Evolutionary conservation across 1,140 invertebrate species (phyloP), one percentile per base, ranked within the genome.

Genomic region (Saccostrea glomerata): DNA sequence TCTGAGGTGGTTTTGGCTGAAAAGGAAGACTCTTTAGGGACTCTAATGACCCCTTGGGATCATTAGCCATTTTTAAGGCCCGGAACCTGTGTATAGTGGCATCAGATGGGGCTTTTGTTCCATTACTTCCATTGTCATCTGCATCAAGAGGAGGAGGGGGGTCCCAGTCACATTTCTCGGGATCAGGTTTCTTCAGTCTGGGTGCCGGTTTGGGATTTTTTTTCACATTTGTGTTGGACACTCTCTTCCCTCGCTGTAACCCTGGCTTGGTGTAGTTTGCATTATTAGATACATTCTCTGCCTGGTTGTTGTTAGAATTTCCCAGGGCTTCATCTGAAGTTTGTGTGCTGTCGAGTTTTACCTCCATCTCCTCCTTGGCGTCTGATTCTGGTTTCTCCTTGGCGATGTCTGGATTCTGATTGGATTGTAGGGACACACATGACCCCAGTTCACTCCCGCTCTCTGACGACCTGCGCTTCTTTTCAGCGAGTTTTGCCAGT

Each of bases 381-480:
- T 83, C 95, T 4, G 84, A 95, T 91, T 95, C 6, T 87, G 95
- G 0, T 88, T 96, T 15, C 96, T 96, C 77, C 86, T 13, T 23
- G 73, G 58, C 25, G 85, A 60, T 23, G 30, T 89, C 85, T 86
- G 82, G 84, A 77, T 30, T 77, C 36, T 84, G 58, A 23, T 60
- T 85, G 54, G 85, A 87, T 70, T 90, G 86, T 12, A 93, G 54
- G 23, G 91, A 92, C 56, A 73, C 83, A 15, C 84, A 73, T 85
- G 93, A 94, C 12, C 92, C 92, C 85, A 88, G 90, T 85, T 94
- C 92, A 88, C 92, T 94, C 83, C 92, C 92, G 73, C 86, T 87
- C 58, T 92, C 91, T 40, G 91, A 92, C n/a, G 91, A 92, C 12
- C 90, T 82, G 47, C 91, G 89, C 88, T 91, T 94, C 83, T 90